A percentile compares a stretch with the other conserved stretches of the same genome.
Evolutionary conservation across 2,888 invertebrate species (phyloP).

Genomic region (Andrena hattorfiana): DNA sequence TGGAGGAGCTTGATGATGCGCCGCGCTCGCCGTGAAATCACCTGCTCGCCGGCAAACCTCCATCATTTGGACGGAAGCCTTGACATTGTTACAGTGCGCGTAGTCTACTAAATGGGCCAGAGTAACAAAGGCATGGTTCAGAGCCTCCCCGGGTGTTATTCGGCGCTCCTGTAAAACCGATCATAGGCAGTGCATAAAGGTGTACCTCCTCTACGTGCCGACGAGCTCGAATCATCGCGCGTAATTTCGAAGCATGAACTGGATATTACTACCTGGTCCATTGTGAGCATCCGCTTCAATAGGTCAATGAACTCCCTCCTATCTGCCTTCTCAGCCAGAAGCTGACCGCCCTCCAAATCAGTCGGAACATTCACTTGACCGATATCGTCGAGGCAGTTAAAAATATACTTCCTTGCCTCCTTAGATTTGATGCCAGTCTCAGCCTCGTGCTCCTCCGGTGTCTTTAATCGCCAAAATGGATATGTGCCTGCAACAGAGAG

Average conservation of each 20-base stretch:
- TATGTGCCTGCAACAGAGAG: constrained; percentile 86
- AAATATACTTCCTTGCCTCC: constrained; percentile 99
- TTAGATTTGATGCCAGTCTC: constrained; percentile 99
- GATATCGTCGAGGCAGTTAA: constrained; percentile 99
- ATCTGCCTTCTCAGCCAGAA: constrained; percentile 98
- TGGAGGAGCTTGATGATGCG: constrained; percentile 87
- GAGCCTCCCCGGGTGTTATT: constrained; percentile 97
- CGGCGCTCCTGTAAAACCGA: constrained; percentile 90
- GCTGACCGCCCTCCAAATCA: constrained; percentile 98
- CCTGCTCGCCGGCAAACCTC: constrained; percentile 89
- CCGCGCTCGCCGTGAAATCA: constrained; percentile 84
- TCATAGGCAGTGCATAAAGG: background rate
- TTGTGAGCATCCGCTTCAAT: constrained; percentile 98
- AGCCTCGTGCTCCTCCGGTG: constrained; percentile 98
- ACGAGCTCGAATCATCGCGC: too few species aligned
- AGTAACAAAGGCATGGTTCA: constrained; percentile 97
- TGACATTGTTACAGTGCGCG: constrained; percentile 98
- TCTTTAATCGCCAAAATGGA: constrained; percentile 95
- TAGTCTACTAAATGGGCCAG: constrained; percentile 97
- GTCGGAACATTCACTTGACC: constrained; percentile 98
- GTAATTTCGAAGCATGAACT: constrained; percentile 71
- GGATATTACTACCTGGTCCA: constrained; percentile 94
- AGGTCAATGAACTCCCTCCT: constrained; percentile 99
- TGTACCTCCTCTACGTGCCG: background rate
- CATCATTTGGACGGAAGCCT: constrained; percentile 99